Conservation (phyloP, 2,888 invertebrate genomes). For the Coelopa pilipes region DNA sequence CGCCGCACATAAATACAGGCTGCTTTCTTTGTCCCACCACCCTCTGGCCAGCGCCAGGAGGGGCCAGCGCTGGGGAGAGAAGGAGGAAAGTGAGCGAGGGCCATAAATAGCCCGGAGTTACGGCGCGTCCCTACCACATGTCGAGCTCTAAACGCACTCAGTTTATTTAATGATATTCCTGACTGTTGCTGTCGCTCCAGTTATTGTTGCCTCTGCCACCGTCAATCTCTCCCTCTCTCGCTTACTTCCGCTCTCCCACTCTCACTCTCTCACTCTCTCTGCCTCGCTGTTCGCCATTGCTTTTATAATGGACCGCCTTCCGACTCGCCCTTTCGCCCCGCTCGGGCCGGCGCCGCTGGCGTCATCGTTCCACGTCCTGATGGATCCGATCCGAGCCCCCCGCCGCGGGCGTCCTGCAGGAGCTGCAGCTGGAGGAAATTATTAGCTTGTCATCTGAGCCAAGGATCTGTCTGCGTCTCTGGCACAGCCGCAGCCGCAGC, state of each 20-base stretch:
- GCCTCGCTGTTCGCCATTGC: neutral
- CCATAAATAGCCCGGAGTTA: slow-evolving; percentile 25
- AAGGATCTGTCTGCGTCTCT: neutral
- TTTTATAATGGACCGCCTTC: neutral
- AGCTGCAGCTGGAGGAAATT: slow-evolving; percentile 13
- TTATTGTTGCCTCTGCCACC: slow-evolving; percentile 3
- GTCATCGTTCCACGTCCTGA: neutral
- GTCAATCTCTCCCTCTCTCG: slow-evolving; percentile 6
- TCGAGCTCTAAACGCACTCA: slow-evolving; percentile 25
- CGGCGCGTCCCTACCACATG: slow-evolving; percentile 26
- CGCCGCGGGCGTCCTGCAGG: neutral
- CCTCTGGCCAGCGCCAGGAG: too few relatives aligned
- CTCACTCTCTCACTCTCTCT: slow-evolving; percentile 3
- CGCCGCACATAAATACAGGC: too few relatives aligned
- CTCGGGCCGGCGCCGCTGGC: too few relatives aligned
- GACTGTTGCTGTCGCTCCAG: slow-evolving; percentile 26
- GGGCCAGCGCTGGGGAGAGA: too few relatives aligned
- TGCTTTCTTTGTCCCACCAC: too few relatives aligned
- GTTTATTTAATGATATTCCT: slow-evolving; percentile 34
- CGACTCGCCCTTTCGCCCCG: neutral
- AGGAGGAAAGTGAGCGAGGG: too few relatives aligned
- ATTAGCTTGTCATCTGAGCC: slow-evolving; percentile 20
- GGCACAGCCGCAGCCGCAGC: neutral
- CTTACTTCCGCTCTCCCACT: neutral
- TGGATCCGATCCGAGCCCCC: neutral